phyloP scores from a whole-genome alignment of 2,113 vertebrate species.

The Mus pahari region DNA sequence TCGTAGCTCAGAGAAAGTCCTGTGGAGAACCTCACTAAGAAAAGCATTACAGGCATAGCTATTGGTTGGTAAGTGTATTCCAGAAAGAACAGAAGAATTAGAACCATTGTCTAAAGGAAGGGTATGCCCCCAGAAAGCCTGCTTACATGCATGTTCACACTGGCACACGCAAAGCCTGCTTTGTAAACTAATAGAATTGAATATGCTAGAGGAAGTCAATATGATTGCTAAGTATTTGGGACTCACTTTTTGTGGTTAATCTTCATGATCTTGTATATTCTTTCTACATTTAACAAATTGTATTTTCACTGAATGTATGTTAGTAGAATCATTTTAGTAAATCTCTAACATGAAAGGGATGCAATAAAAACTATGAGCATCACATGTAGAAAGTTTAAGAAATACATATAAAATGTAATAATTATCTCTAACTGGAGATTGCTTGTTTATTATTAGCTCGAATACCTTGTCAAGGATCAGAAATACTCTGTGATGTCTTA shows the following conservation, averaged over 20 bases:
- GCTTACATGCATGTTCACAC: neutral
- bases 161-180: neutral
- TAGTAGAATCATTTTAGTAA: slow-evolving; percentile 35
- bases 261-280: slow-evolving; percentile 9
- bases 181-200: slow-evolving; percentile 36
- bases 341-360: slow-evolving; percentile 39
- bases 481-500: slow-evolving; percentile 51
- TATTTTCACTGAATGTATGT: neutral
- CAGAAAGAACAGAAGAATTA: neutral
- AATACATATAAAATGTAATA: slow-evolving; percentile 16
- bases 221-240: neutral
- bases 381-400: neutral
- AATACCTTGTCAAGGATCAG: slow-evolving; percentile 18
- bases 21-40: neutral
- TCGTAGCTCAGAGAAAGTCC: neutral
- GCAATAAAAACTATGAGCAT: neutral
- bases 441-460: slow-evolving; percentile 58
- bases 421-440: neutral
- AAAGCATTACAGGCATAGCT: neutral
- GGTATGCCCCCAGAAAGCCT: neutral
- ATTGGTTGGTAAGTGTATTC: neutral
- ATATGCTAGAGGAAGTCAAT: neutral
- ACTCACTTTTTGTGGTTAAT: slow-evolving; percentile 39
- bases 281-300: slow-evolving; percentile 50
- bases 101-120: neutral